These are phyloP conservation scores for Cirrhinus molitorella DNA, from an alignment of 2,797 vertebrate genomes.

Conservation along the genomic window DNA sequence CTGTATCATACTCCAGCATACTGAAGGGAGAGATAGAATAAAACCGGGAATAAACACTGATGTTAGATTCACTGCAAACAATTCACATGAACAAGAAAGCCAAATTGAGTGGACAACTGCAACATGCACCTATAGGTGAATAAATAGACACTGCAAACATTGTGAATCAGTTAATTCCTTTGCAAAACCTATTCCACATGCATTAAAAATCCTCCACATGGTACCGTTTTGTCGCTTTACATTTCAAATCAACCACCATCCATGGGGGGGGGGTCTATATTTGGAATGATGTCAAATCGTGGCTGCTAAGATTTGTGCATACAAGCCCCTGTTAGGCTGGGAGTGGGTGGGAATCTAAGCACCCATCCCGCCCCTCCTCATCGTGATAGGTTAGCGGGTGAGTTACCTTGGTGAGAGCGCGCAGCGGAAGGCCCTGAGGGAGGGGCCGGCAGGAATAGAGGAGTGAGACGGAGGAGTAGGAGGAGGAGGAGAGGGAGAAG, in stretches of 20 bases:
- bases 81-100: not conserved
- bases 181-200: not conserved
- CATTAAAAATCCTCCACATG: not conserved
- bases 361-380: slow-evolving; percentile 68
- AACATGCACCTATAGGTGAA: not conserved
- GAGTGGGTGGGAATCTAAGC: slow-evolving; percentile 50
- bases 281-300: not conserved
- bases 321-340: slow-evolving; percentile 21
- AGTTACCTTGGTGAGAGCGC: slow-evolving; percentile 97
- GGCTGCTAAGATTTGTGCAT: not conserved
- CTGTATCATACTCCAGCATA: slow-evolving; percentile 97
- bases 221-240: not conserved
- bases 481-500: slow-evolving; percentile 90
- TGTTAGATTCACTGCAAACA: not conserved
- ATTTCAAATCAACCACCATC: not conserved
- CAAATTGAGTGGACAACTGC: not conserved
- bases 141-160: not conserved
- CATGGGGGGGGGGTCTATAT: not conserved
- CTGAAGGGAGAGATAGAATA: slow-evolving; percentile 69
- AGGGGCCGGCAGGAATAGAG: slow-evolving; percentile 91
- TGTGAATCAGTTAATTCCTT: not conserved
- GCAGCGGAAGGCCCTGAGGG: slow-evolving; percentile 95
- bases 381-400: slow-evolving; percentile 73
- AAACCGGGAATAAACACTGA: not conserved
- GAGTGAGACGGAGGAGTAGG: slow-evolving; percentile 89